Evolutionary conservation across 2,113 vertebrate genomes (phyloP), one percentile per base, ranked within the genome.

Genomic region (Agapornis roseicollis): DNA sequence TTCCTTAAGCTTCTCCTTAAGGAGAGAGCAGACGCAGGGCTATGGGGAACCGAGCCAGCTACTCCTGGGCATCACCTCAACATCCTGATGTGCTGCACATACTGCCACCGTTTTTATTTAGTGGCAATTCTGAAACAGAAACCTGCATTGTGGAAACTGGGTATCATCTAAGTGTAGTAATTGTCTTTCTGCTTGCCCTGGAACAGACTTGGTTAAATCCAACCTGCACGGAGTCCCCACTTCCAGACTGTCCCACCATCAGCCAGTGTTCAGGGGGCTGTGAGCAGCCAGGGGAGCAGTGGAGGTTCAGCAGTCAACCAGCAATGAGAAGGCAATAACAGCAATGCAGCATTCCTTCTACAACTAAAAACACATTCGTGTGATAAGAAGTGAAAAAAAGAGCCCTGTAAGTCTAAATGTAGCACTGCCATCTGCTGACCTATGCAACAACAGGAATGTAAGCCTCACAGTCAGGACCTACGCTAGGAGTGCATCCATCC

Each of bases 391-490:
- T 16, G 25, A 85, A 72, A 93, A 89, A 77, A 52, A 60, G n/a
- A 60, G n/a, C 1, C 15, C 50, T 61, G 27, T 64, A 88, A 96
- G 94, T 92, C 90, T 96, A 96, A 96, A 96, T 92, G 96, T 96
- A 96, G 95, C 96, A 96, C 90, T 93, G 94, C 93, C 96, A 97
- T 96, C 93, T 92, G 94, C 96, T 97, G 96, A 96, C 96, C 94
- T 93, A 85, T 85, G 88, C 90, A 94, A 96, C 81, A 87, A 76
- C 77, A 82, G 74, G 83, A 94, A 79, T 2, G 4, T 31, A 50
- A 93, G 17, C 27, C 41, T 93, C 7, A 11, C 7, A 87, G 85
- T 49, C 52, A 78, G 72, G 61, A 93, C 92, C 85, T 80, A 28
- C 1, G 6, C 56, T 66, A 63, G 64, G 25, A 91, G 17, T 3